Evolutionary conservation across 2,113 vertebrate species (phyloP).

Genomic region (Agelaius tricolor): DNA sequence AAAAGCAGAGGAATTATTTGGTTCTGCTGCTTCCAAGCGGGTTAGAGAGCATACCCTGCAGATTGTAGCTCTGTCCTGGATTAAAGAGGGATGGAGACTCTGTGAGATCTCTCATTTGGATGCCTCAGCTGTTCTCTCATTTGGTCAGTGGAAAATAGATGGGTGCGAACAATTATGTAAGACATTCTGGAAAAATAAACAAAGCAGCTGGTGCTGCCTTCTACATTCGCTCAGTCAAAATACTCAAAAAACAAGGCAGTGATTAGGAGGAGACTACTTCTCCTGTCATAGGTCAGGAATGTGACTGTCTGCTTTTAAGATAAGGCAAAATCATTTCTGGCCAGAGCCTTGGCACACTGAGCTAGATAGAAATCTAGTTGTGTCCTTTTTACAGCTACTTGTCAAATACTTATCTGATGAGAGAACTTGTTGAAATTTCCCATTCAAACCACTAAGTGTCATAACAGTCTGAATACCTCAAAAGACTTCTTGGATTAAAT

Average conservation of each 20-base stretch:
- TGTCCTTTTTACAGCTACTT: not conserved
- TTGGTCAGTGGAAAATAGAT: not conserved
- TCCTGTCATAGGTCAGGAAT: constrained; percentile 30
- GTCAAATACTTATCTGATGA: constrained; percentile 34
- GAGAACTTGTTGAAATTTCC: not conserved
- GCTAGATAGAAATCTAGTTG: not conserved
- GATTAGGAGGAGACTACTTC: not conserved
- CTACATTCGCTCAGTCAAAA: not conserved
- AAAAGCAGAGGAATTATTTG: not conserved
- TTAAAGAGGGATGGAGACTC: not conserved
- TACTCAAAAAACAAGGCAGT: not conserved
- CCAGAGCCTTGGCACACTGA: not conserved
- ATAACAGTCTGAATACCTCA: not conserved
- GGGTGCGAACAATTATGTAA: not conserved
- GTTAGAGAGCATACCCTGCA: accelerated
- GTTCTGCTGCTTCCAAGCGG: not conserved
- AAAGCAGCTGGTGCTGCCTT: not conserved
- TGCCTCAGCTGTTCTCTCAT: not conserved
- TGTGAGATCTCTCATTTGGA: not conserved
- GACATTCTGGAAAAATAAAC: not conserved
- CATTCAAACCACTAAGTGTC: not conserved
- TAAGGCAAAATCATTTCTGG: not conserved
- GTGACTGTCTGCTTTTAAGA: constrained; percentile 27
- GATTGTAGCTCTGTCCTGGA: not conserved
- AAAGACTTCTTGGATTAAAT: not conserved